A percentile compares a stretch with the other conserved stretches of the same genome.
Evolutionary conservation across 2,888 invertebrate species (phyloP).

Genomic region (Caenorhabditis parvicauda): DNA sequence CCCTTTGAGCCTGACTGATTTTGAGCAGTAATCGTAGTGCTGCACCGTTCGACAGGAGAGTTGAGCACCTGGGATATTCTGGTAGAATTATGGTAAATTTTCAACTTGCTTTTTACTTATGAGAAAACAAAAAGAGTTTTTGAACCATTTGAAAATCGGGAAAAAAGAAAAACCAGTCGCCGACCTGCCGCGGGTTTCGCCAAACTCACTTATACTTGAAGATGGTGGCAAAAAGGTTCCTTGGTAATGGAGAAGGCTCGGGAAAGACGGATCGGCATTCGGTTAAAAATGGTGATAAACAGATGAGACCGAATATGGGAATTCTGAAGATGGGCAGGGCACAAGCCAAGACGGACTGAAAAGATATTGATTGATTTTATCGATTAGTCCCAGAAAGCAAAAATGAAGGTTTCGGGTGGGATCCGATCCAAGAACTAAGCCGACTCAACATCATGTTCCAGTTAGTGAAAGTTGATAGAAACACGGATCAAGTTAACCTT

Average conservation of each 20-base stretch:
- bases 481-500: neutral
- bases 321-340: constrained; percentile 60
- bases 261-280: constrained; percentile 54
- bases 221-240: constrained; percentile 50
- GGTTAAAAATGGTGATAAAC: constrained; percentile 53
- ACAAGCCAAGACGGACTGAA: constrained; percentile 53
- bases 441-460: neutral
- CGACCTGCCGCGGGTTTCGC: neutral
- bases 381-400: neutral
- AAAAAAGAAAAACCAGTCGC: too few species aligned
- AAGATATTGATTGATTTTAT: neutral
- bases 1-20: constrained; percentile 43
- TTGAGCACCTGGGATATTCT: constrained; percentile 26
- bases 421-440: too few species aligned
- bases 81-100: constrained; percentile 6
- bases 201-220: constrained; percentile 43
- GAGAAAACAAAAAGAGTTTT: too few species aligned
- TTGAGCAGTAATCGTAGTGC: constrained; percentile 54
- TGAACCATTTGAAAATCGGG: too few species aligned
- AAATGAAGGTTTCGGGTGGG: too few species aligned
- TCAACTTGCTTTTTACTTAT: too few species aligned
- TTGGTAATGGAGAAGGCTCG: constrained; percentile 57
- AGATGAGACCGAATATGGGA: constrained; percentile 54
- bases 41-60: constrained; percentile 52
- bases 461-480: neutral